Conservation (phyloP, 2,888 invertebrate species). For the Chloroclystis v-ata region DNA sequence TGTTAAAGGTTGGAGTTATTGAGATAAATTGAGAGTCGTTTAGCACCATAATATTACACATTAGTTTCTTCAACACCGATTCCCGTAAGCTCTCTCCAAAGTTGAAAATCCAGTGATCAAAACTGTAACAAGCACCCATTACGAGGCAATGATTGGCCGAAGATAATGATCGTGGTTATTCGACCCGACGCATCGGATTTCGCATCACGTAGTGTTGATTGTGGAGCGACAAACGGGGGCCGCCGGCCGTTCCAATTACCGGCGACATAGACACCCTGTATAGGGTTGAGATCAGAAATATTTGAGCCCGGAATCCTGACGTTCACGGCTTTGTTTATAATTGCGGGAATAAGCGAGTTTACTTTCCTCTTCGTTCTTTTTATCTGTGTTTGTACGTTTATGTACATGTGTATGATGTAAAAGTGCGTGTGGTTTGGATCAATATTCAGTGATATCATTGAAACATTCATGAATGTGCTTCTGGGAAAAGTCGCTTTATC, state of each 20-base stretch:
- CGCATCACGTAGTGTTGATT: constrained; percentile 75
- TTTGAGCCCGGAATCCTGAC: not conserved
- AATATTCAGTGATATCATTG: too few relatives aligned
- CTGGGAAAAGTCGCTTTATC: too few relatives aligned
- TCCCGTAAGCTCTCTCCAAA: not conserved
- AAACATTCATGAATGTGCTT: too few relatives aligned
- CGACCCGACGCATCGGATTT: constrained; percentile 67
- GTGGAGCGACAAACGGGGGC: constrained; percentile 66
- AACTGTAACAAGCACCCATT: constrained; percentile 12
- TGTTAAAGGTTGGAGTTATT: too few relatives aligned
- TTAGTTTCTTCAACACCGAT: too few relatives aligned
- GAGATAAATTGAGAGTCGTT: too few relatives aligned
- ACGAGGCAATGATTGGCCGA: constrained; percentile 43
- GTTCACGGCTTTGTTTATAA: not conserved
- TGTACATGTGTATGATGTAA: too few relatives aligned
- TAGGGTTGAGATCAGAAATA: constrained; percentile 1
- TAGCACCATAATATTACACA: too few relatives aligned
- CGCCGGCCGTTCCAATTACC: constrained; percentile 70
- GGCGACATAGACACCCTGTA: constrained; percentile 61
- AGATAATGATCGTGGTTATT: constrained; percentile 60
- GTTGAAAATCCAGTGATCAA: constrained; percentile 8
- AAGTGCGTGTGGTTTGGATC: too few relatives aligned
- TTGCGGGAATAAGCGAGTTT: not conserved
- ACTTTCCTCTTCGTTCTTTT: too few relatives aligned
- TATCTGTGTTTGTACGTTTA: too few relatives aligned